Percentiles rank a stretch among this genome's conserved stretches.
These are phyloP conservation scores for Amazona vittata DNA, from an alignment of 2,113 vertebrate species.

Conservation along the genomic window DNA sequence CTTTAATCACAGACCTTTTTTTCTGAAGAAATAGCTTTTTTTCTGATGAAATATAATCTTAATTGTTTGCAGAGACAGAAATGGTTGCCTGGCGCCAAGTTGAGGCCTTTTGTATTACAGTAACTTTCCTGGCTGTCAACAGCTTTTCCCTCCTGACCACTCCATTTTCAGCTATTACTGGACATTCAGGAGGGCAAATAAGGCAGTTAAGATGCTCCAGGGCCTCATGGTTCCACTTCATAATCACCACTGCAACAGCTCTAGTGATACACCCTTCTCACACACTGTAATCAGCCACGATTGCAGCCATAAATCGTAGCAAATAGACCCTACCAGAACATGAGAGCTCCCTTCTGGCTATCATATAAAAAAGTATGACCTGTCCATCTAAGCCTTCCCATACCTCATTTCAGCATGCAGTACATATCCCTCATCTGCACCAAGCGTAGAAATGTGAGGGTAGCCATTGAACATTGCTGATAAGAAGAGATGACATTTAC, in stretches of 20 bases:
- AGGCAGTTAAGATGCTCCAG: slow-evolving; percentile 13
- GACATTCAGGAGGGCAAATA: background rate
- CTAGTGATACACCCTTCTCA: background rate
- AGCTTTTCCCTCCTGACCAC: background rate
- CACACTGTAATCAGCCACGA: background rate
- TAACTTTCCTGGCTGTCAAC: slow-evolving; percentile 23
- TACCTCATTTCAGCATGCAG: background rate
- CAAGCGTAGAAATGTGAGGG: background rate
- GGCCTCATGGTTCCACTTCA: background rate
- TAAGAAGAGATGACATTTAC: background rate
- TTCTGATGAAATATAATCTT: background rate
- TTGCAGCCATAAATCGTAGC: background rate
- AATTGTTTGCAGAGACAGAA: slow-evolving; percentile 31
- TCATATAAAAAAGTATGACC: background rate
- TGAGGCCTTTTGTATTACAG: background rate
- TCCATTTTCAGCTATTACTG: slow-evolving; percentile 15
- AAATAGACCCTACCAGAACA: background rate
- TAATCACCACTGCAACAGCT: slow-evolving; percentile 6
- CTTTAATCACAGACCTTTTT: background rate
- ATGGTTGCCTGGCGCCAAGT: background rate
- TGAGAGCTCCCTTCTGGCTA: background rate
- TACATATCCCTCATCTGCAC: background rate
- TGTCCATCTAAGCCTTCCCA: background rate
- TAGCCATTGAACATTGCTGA: fast-evolving
- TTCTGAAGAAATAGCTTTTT: background rate